Conservation (phyloP, 2,797 vertebrate genomes). For the Schizopygopsis malacanthus region DNA sequence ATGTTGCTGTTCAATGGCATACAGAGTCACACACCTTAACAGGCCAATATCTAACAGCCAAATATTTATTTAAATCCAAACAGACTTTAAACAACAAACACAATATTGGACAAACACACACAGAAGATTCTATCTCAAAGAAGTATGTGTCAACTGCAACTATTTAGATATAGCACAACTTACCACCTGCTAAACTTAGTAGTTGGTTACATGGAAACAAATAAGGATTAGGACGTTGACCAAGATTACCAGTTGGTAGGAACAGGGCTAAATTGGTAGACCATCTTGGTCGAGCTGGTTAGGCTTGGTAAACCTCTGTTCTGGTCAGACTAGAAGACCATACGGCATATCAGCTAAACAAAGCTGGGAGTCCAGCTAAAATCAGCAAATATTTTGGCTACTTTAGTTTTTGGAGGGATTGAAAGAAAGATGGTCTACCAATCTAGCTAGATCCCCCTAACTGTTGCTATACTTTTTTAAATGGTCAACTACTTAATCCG, state of each 20-base stretch:
- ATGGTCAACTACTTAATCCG: not conserved
- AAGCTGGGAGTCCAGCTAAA: not conserved
- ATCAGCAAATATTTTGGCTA: not conserved
- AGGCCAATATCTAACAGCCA: not conserved
- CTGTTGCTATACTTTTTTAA: not conserved
- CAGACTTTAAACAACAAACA: conserved; percentile 21
- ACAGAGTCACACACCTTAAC: conserved; percentile 19
- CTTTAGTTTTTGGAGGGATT: not conserved
- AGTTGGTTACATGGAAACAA: not conserved
- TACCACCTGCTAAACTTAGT: not conserved
- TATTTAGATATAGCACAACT: not conserved
- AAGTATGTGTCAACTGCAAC: not conserved
- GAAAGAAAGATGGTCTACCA: not conserved
- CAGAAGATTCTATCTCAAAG: not conserved
- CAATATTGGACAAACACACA: not conserved
- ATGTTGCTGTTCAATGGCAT: conserved; percentile 52
- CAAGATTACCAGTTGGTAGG: not conserved
- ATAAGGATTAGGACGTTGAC: not conserved
- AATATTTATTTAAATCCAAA: conserved; percentile 43
- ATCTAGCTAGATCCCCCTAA: not conserved
- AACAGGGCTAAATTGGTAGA: not conserved
- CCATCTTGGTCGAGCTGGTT: not conserved
- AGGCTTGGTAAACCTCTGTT: not conserved
- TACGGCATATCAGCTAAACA: not conserved
- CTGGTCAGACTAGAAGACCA: too few relatives aligned